A percentile compares a stretch with the other conserved stretches of the same genome.
Evolutionary conservation across 2,113 vertebrate species (phyloP).

Genomic region (Forbesichthys agassizii): DNA sequence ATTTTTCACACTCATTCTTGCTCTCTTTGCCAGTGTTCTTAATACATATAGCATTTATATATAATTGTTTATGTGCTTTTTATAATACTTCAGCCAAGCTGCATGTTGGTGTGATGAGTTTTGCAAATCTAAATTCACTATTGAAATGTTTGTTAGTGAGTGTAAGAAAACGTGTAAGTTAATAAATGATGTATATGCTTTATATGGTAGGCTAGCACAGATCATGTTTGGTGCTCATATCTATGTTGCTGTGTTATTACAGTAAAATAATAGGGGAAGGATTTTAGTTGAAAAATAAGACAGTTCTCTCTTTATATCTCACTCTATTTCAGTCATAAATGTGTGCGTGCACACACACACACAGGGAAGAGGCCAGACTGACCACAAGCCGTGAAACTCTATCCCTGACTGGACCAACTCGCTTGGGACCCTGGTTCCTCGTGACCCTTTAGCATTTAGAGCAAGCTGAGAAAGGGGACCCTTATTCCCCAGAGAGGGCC

Average conservation of each 20-base stretch:
- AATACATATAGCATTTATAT: background rate
- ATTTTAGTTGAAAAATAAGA: no score
- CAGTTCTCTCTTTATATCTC: constrained; percentile 1
- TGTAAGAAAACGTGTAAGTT: no score
- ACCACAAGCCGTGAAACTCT: constrained; percentile 66
- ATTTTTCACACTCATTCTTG: background rate
- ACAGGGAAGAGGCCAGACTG: constrained; percentile 46
- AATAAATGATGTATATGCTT: no score
- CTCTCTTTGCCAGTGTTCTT: constrained; percentile 23
- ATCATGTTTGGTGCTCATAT: no score
- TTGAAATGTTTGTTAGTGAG: no score
- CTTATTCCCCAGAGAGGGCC: constrained; percentile 53
- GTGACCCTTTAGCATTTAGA: constrained; percentile 66
- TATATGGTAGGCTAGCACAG: no score
- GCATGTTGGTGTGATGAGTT: no score
- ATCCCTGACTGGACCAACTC: constrained; percentile 61
- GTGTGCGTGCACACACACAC: background rate
- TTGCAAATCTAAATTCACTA: no score
- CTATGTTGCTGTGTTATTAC: no score
- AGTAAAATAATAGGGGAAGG: no score
- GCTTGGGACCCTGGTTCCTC: constrained; percentile 58
- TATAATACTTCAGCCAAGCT: no score
- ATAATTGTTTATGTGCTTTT: background rate
- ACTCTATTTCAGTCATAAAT: background rate
- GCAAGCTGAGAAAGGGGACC: constrained; percentile 55